Evolutionary conservation across 2,797 vertebrate genomes (phyloP).

Genomic region (Fringilla coelebs): DNA sequence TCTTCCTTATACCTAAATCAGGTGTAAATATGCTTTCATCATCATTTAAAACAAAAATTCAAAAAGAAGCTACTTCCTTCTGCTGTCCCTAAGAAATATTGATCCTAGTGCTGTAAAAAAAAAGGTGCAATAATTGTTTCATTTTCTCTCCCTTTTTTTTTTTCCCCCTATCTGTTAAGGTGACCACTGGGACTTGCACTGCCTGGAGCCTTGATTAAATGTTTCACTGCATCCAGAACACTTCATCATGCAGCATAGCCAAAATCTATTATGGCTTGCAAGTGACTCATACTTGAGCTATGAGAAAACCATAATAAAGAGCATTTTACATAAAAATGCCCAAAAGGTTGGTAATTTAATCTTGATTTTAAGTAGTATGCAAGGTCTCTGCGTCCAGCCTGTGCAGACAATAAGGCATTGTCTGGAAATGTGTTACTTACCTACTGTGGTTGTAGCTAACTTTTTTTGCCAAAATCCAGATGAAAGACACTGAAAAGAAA

Average conservation of each 20-base stretch:
- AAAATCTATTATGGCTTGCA: conserved; percentile 71
- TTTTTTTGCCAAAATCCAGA: neutral
- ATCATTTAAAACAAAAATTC: neutral
- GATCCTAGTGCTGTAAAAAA: neutral
- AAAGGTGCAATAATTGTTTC: conserved; percentile 5
- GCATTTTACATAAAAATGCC: conserved; percentile 73
- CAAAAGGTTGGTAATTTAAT: conserved; percentile 73
- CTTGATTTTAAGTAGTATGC: conserved; percentile 56
- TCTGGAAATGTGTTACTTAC: conserved; percentile 7
- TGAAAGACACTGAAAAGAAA: neutral
- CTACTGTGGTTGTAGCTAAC: neutral
- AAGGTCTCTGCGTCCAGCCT: neutral
- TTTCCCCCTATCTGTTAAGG: conserved; percentile 38
- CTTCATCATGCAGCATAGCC: conserved; percentile 73
- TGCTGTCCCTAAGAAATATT: neutral
- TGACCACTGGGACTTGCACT: conserved; percentile 63
- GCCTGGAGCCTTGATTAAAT: conserved; percentile 72
- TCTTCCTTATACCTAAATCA: neutral
- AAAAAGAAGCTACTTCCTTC: neutral
- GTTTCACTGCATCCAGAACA: conserved; percentile 73
- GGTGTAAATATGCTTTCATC: neutral
- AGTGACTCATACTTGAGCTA: conserved; percentile 77
- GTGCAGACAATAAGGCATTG: conserved; percentile 59
- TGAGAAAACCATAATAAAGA: conserved; percentile 72
- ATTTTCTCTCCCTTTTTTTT: neutral